A percentile compares a stretch with the other conserved stretches of the same genome.
phyloP scores from a whole-genome alignment of 2,113 vertebrate genomes.

The Leptodactylus fuscus region DNA sequence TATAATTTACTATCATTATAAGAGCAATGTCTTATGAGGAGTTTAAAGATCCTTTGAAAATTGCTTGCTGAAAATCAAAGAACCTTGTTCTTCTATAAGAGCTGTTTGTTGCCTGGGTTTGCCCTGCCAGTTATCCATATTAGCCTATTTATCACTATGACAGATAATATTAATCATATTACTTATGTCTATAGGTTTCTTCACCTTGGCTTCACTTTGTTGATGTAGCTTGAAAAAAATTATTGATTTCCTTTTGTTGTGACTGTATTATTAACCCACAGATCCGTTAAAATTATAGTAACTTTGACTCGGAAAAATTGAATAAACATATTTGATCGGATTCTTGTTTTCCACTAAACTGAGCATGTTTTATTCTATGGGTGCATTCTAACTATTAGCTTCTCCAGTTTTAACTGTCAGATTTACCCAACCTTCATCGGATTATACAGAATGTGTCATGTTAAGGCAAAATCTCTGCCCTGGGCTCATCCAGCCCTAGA shows the following conservation, averaged over 20 bases:
- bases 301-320: not conserved
- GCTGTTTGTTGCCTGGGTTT: not conserved
- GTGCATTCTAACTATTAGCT: constrained; percentile 18
- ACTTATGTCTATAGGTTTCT: not conserved
- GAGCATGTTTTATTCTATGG: not conserved
- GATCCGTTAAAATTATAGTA: not conserved
- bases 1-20: no score
- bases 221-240: not conserved
- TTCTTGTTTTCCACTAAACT: constrained; percentile 23
- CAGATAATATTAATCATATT: not conserved
- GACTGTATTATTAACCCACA: not conserved
- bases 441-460: constrained; percentile 49
- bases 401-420: constrained; percentile 46
- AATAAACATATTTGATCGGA: not conserved
- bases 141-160: not conserved
- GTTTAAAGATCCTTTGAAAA: not conserved
- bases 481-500: constrained; percentile 41
- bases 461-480: constrained; percentile 48
- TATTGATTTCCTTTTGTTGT: constrained; percentile 2
- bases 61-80: no score
- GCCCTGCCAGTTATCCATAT: not conserved
- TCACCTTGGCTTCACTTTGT: not conserved
- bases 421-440: constrained; percentile 29
- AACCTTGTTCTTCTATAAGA: not conserved
- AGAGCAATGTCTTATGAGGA: no score